Base-by-base conservation (phyloP, 1,140 invertebrate genomes). In the Anastatus disparis region DNA sequence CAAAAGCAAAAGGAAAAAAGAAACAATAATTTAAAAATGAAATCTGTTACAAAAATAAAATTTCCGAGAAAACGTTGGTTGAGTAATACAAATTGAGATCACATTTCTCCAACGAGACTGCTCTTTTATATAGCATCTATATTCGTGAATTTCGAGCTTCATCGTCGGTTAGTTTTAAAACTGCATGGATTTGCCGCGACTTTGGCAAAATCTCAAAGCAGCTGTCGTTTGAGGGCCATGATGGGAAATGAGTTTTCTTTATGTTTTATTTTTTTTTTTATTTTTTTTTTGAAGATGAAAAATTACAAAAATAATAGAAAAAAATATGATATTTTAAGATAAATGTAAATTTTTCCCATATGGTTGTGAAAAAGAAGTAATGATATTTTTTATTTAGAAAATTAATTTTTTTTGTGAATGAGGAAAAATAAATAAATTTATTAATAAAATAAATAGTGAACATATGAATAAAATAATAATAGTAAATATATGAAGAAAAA, bases 41-140 rank as follows among this genome's bases (percentile, higher is more conserved):
- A 29, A 3, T 20, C 31, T 15, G 12, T 13, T 26, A 7, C n/a
- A 15, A 65, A 67, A 68, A 53, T 42, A 38, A 38, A 53, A 1
- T 13, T 62, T 63, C 68, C 46, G 27, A 46, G 68, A 70, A 69
- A 40, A 17, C 29, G n/a, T 9, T 46, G 53, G 31, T 55, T 53
- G 67, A 55, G 46, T 48, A 62, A 62, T 44, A 31, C 46, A 35
- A 70, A 63, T 63, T 38, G 42, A 52, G 69, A 38, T 58, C 69
- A 64, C 61, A 38, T 64, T 44, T 64, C 69, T 70, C 59, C 20
- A 29, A 63, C 40, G 58, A 55, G 2, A 24, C 61, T 46, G n/a
- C 50, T 64, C 58, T 55, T 59, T 63, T 59, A 31, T 46, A 27
- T 13, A 26, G 9, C 48, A 50, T 64, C 40, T 70, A 70, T 64